Base-by-base conservation (phyloP, 2,888 invertebrate genomes). In the Malthinus flaveolus region DNA sequence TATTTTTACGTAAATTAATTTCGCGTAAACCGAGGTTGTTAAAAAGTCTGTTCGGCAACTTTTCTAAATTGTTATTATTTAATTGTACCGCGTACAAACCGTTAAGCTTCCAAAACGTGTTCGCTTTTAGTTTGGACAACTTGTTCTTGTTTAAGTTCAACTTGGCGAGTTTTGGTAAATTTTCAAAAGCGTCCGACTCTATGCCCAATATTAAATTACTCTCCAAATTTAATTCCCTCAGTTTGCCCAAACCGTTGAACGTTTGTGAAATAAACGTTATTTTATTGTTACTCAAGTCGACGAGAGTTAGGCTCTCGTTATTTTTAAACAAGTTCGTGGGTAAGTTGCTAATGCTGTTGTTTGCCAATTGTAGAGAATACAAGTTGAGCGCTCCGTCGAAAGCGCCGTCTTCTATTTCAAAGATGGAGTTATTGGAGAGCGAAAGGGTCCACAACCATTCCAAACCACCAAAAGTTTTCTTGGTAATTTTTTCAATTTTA, bases 401-500 rank as follows among this genome's bases (percentile, higher is more conserved):
- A 5, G 23, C 35, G 2, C 50, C 32, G 1, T 35, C n/a, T 11
- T 39, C 36, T 6, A 59, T 42, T 1, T 9, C 42, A 11, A 11
- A 34, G 5, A 59, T 39, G 31, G 15, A 35, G 42, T 55, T 50
- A 7, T 39, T 31, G 10, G 47, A 35, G 10, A 59, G 44, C 50
- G 47, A 39, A 9, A 59, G 4, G 23, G 23, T 9, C 12, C 7
- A 32, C 23, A 59, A 13, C 1, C 11, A 3, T 1, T 4, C 7
- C 32, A 54, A 32, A 31, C 32, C 10, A 3, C 10, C 34, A 51
- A 50, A 59, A 32, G 35, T 49, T 31, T 12, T 7, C 7, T 13
- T 36, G 12, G 8, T 11, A 7, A n/a, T 48, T n/a, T 15, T 39
- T 39, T 7, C 37, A 7, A 47, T 23, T 8, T 8, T 1, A 23